A percentile compares a stretch with the other conserved stretches of the same genome.
phyloP scores from a whole-genome alignment of 2,797 vertebrate species.

The Poeciliopsis presidionis region DNA sequence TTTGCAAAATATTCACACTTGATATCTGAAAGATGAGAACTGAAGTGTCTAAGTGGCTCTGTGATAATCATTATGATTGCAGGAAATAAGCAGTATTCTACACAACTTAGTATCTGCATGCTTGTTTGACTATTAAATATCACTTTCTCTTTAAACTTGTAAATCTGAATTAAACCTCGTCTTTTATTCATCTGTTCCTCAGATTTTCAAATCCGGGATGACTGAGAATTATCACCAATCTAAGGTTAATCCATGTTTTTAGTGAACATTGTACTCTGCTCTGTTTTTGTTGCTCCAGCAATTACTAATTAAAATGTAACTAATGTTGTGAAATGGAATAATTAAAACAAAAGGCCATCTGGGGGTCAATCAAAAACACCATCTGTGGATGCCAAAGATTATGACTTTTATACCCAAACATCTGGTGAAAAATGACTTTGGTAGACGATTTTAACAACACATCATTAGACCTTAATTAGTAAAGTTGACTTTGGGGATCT shows the following conservation, averaged over 20 bases:
- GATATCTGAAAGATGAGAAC: neutral
- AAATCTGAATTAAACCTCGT: neutral
- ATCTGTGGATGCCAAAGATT: constrained; percentile 70
- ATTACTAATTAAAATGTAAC: neutral
- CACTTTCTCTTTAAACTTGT: neutral
- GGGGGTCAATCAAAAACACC: constrained; percentile 35
- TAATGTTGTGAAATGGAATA: neutral
- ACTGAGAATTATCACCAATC: neutral
- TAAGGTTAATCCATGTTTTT: neutral
- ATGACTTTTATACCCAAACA: constrained; percentile 47
- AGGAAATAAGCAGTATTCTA: neutral
- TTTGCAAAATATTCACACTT: neutral
- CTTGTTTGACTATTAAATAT: neutral
- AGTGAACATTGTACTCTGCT: neutral
- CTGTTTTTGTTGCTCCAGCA: neutral
- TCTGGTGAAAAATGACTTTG: constrained; percentile 55
- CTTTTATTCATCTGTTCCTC: neutral
- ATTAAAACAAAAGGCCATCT: constrained; percentile 20
- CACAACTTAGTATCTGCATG: neutral
- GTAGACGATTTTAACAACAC: constrained; percentile 53
- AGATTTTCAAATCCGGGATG: neutral
- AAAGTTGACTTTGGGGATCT: constrained; percentile 55
- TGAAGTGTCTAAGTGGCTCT: neutral
- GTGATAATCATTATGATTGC: neutral
- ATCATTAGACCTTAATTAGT: constrained; percentile 66